phyloP scores from a whole-genome alignment of 2,888 invertebrate species.

The Leptinotarsa peninsularis region DNA sequence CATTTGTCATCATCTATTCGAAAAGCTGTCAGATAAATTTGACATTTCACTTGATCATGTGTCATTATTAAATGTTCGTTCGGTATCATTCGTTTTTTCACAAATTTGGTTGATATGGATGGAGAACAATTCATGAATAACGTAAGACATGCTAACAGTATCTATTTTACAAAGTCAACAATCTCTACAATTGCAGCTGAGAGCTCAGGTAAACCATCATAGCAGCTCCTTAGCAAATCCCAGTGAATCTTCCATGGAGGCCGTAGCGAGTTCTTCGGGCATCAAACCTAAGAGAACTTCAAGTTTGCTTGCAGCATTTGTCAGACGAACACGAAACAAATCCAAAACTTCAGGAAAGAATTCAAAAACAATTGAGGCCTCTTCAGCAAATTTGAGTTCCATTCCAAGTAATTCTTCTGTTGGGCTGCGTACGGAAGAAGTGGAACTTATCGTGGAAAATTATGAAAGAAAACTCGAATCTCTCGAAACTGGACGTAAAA shows the following conservation, averaged over 20 bases:
- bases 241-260: not conserved
- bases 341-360: conserved; percentile 25
- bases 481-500: not conserved
- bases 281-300: conserved; percentile 46
- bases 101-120: conserved; percentile 23
- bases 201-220: not conserved
- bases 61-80: conserved; percentile 11
- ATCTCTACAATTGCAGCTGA: not conserved
- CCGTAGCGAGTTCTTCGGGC: conserved; percentile 34
- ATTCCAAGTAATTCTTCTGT: conserved; percentile 44
- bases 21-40: conserved; percentile 1
- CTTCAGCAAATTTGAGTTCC: conserved; percentile 35
- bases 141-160: conserved; percentile 21
- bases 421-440: conserved; percentile 39
- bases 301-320: conserved; percentile 46
- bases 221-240: conserved; percentile 5
- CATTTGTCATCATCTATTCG: too few relatives aligned
- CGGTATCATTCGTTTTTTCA: not conserved
- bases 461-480: conserved; percentile 39
- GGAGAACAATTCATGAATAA: conserved; percentile 33
- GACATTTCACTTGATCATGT: conserved; percentile 2
- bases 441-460: conserved; percentile 43
- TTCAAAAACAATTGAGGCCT: conserved; percentile 26
- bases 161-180: not conserved
- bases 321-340: conserved; percentile 43